These are phyloP conservation scores for Agelastica alni DNA, from an alignment of 2,888 invertebrate species.

Conservation along the genomic window DNA sequence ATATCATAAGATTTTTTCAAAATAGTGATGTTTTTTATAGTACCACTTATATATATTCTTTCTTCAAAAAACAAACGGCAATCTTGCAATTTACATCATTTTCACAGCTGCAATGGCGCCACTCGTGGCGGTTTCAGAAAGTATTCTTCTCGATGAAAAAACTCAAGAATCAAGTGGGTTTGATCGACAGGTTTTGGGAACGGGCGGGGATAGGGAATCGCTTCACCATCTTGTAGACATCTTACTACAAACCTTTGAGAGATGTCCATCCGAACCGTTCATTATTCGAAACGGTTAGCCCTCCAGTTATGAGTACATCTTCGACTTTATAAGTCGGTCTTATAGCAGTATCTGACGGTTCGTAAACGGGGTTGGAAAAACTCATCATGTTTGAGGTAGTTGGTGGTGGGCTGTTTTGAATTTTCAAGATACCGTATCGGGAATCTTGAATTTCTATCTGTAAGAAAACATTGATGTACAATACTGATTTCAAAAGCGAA, in stretches of 20 bases:
- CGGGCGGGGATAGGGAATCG: not conserved
- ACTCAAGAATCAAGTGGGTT: not conserved
- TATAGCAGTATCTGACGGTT: slow-evolving; percentile 69
- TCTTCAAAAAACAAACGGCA: too few relatives aligned
- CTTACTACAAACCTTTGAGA: slow-evolving; percentile 58
- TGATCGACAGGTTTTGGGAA: not conserved
- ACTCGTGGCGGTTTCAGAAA: too few relatives aligned
- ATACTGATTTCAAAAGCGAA: too few relatives aligned
- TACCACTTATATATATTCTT: too few relatives aligned
- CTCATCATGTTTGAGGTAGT: slow-evolving; percentile 65
- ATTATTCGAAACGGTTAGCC: slow-evolving; percentile 38
- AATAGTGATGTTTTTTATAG: too few relatives aligned
- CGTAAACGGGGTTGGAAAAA: slow-evolving; percentile 84
- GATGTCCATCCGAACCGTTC: slow-evolving; percentile 57
- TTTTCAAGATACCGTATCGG: slow-evolving; percentile 76
- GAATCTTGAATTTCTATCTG: slow-evolving; percentile 68
- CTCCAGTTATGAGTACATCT: slow-evolving; percentile 70
- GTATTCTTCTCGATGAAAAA: too few relatives aligned
- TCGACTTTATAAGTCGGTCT: slow-evolving; percentile 72
- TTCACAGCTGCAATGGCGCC: too few relatives aligned
- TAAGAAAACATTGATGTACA: too few relatives aligned
- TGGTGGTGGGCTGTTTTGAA: slow-evolving; percentile 71
- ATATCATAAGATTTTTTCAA: too few relatives aligned
- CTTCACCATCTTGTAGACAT: too few relatives aligned
- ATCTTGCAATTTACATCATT: too few relatives aligned